Conservation (phyloP, 2,888 invertebrate genomes). For the Leuctra nigra region DNA sequence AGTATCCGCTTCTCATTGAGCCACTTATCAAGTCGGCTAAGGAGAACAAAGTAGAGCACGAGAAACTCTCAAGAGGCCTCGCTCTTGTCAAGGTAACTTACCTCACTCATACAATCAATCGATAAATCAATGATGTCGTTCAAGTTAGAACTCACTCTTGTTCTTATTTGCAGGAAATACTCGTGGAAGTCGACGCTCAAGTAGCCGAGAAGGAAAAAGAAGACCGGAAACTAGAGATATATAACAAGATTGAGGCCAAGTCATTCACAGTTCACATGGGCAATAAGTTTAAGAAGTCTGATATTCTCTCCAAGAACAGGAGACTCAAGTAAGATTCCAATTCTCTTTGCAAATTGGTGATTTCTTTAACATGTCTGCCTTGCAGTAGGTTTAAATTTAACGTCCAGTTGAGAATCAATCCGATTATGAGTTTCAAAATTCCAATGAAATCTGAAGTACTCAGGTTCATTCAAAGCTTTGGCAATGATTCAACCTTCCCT, state of each 20-base stretch:
- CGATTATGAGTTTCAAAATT: no score
- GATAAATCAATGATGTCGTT: no score
- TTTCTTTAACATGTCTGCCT: no score
- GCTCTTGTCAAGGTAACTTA: slow-evolving; percentile 68
- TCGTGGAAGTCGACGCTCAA: slow-evolving; percentile 86
- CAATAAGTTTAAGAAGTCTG: slow-evolving; percentile 90
- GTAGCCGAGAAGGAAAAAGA: slow-evolving; percentile 89
- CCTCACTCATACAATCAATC: no score
- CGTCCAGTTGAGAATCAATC: no score
- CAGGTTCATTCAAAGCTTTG: no score
- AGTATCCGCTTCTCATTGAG: slow-evolving; percentile 89
- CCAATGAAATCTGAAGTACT: no score
- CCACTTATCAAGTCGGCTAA: slow-evolving; percentile 86
- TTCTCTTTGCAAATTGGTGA: no score
- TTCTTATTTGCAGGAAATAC: slow-evolving; percentile 75
- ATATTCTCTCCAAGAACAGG: slow-evolving; percentile 76
- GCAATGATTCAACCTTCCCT: no score
- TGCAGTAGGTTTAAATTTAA: no score
- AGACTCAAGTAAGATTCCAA: slow-evolving; percentile 58
- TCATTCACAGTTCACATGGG: slow-evolving; percentile 77
- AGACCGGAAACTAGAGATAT: slow-evolving; percentile 85
- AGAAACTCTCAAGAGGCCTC: slow-evolving; percentile 70
- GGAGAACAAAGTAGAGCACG: slow-evolving; percentile 71
- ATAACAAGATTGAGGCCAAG: slow-evolving; percentile 86
- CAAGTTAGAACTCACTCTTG: no score